Conservation (phyloP, 1,140 invertebrate species). For the Vanessa atalanta region DNA sequence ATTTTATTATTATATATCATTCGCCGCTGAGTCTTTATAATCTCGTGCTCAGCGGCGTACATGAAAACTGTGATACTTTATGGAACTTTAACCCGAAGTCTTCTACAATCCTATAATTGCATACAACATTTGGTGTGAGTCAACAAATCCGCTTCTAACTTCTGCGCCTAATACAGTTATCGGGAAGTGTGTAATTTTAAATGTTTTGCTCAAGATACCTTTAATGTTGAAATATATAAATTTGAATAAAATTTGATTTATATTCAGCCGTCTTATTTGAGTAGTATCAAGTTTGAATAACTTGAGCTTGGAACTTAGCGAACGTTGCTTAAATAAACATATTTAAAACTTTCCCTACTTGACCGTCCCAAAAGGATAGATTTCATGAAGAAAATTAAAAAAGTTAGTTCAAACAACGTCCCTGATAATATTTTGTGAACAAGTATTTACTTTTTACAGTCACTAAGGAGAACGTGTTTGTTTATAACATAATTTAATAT, state of each 20-base stretch:
- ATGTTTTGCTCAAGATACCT: slow-evolving; percentile 17
- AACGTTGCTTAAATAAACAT: slow-evolving; percentile 54
- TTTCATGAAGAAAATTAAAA: slow-evolving; percentile 65
- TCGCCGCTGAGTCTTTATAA: too few relatives aligned
- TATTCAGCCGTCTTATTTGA: slow-evolving; percentile 45
- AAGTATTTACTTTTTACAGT: slow-evolving; percentile 26
- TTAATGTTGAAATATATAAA: slow-evolving; percentile 30
- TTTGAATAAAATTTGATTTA: slow-evolving; percentile 48
- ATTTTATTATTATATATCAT: too few relatives aligned
- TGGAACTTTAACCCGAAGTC: too few relatives aligned
- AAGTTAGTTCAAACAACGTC: slow-evolving; percentile 63
- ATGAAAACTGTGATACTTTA: too few relatives aligned
- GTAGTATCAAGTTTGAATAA: slow-evolving; percentile 50
- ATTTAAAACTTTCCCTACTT: slow-evolving; percentile 59
- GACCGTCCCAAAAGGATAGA: slow-evolving; percentile 61
- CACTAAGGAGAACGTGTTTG: slow-evolving; percentile 1
- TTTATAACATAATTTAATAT: not conserved
- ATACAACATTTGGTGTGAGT: too few relatives aligned
- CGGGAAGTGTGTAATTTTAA: not conserved
- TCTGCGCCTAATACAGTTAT: too few relatives aligned
- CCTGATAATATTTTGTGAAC: slow-evolving; percentile 33
- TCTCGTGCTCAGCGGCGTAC: too few relatives aligned
- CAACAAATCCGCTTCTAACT: too few relatives aligned
- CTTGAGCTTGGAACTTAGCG: slow-evolving; percentile 42
- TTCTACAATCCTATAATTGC: too few relatives aligned